These are phyloP conservation scores for Lucinisca nassula DNA, from an alignment of 2,888 invertebrate genomes.

Conservation along the genomic window DNA sequence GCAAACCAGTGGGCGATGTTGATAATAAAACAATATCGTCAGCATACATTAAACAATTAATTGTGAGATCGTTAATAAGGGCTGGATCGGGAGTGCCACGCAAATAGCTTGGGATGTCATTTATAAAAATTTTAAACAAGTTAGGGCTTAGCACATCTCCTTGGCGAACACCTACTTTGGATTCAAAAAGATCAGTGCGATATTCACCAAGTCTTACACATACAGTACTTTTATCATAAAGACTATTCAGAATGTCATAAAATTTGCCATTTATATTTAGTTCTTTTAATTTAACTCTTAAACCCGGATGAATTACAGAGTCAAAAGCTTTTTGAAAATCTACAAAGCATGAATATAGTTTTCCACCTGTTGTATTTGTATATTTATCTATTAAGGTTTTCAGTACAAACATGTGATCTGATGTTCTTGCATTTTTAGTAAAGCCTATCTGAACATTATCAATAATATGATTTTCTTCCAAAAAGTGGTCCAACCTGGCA, in stretches of 20 bases:
- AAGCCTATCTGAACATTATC: slow-evolving; percentile 42
- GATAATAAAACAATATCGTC: neutral
- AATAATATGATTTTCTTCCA: slow-evolving; percentile 17
- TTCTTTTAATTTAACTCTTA: slow-evolving; percentile 21
- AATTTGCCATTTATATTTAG: slow-evolving; percentile 10
- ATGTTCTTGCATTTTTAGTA: slow-evolving; percentile 25
- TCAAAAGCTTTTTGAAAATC: slow-evolving; percentile 54
- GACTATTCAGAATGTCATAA: neutral
- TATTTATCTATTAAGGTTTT: slow-evolving; percentile 42
- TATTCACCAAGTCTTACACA: neutral
- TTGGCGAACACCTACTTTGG: neutral
- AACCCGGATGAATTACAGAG: slow-evolving; percentile 39
- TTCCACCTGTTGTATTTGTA: slow-evolving; percentile 4
- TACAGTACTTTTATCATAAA: too few relatives aligned
- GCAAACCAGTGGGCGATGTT: neutral
- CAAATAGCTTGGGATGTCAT: neutral
- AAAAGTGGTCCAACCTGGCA: slow-evolving; percentile 12
- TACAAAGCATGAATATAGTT: slow-evolving; percentile 42
- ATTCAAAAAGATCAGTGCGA: neutral
- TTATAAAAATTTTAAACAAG: neutral
- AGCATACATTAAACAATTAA: neutral
- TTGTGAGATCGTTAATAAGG: neutral
- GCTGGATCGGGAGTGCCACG: neutral
- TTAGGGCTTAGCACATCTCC: neutral
- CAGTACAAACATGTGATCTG: slow-evolving; percentile 36